Evolutionary conservation across 2,797 vertebrate genomes (phyloP).

Genomic region (Pangasius macronema): DNA sequence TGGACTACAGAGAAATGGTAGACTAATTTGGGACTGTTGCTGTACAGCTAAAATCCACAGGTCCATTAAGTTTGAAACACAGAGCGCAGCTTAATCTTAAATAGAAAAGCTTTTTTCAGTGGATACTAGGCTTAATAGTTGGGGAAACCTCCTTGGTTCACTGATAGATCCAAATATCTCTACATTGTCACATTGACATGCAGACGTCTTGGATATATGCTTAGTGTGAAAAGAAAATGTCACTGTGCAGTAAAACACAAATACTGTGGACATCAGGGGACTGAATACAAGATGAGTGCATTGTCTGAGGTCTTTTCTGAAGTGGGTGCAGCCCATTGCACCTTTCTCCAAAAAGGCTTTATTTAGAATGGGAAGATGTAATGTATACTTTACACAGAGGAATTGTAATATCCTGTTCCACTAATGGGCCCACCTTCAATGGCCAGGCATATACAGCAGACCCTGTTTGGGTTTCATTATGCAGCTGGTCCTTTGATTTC

Average conservation of each 20-base stretch:
- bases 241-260: background rate
- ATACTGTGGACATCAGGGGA: conserved; percentile 20
- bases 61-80: background rate
- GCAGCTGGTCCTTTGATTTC: conserved; percentile 63
- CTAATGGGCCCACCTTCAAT: conserved; percentile 61
- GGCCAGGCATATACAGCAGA: conserved; percentile 45
- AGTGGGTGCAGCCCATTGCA: conserved; percentile 35
- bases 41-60: conserved; percentile 7
- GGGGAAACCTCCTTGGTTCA: background rate
- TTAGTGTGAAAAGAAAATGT: background rate
- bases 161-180: background rate
- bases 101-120: conserved; percentile 6
- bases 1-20: background rate
- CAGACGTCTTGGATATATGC: background rate
- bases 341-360: conserved; percentile 57
- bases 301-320: conserved; percentile 47
- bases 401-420: conserved; percentile 78
- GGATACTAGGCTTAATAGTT: background rate
- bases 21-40: background rate
- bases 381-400: conserved; percentile 74
- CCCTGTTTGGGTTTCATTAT: conserved; percentile 62
- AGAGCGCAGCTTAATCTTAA: background rate
- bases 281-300: conserved; percentile 14
- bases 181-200: background rate
- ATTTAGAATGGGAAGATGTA: conserved; percentile 58